These are phyloP conservation scores for Spea hammondii DNA, from an alignment of 2,797 vertebrate species.

Conservation along the genomic window DNA sequence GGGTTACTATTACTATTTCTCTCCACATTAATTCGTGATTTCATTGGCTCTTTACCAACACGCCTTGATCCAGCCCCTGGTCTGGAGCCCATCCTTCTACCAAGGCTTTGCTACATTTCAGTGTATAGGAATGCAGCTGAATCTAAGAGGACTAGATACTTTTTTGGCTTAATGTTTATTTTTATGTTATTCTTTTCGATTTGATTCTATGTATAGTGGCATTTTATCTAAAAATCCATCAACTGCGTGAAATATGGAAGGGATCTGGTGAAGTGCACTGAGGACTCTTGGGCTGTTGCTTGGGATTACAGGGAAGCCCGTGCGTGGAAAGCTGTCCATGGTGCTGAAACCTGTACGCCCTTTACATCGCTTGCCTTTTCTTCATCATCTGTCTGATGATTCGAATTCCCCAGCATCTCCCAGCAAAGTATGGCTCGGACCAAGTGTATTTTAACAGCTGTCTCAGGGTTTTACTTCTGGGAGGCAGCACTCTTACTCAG, in stretches of 20 bases:
- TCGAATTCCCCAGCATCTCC: slow-evolving; percentile 27
- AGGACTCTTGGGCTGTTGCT: background rate
- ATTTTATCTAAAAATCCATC: background rate
- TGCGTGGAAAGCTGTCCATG: slow-evolving; percentile 20
- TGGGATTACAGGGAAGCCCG: slow-evolving; percentile 29
- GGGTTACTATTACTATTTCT: slow-evolving; percentile 11
- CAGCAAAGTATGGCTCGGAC: slow-evolving; percentile 36
- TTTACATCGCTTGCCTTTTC: slow-evolving; percentile 3
- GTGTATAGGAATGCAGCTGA: slow-evolving; percentile 40
- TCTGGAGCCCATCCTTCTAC: slow-evolving; percentile 19
- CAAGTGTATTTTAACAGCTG: slow-evolving; percentile 41
- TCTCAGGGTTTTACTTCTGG: slow-evolving; percentile 51
- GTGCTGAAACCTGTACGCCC: slow-evolving; percentile 29
- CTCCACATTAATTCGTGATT: background rate
- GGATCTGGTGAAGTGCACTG: background rate
- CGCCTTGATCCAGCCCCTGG: slow-evolving; percentile 26
- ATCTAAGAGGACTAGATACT: slow-evolving; percentile 13
- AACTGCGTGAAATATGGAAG: background rate
- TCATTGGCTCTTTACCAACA: slow-evolving; percentile 30
- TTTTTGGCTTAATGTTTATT: background rate
- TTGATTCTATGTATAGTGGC: background rate
- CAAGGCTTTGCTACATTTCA: slow-evolving; percentile 12
- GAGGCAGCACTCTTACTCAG: slow-evolving; percentile 49
- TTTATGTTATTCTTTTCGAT: background rate
- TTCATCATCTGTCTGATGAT: slow-evolving; percentile 40